Percentiles rank a stretch among this genome's conserved stretches.
Evolutionary conservation across 2,888 invertebrate genomes (phyloP).

Genomic region (Caenorhabditis sp.): DNA sequence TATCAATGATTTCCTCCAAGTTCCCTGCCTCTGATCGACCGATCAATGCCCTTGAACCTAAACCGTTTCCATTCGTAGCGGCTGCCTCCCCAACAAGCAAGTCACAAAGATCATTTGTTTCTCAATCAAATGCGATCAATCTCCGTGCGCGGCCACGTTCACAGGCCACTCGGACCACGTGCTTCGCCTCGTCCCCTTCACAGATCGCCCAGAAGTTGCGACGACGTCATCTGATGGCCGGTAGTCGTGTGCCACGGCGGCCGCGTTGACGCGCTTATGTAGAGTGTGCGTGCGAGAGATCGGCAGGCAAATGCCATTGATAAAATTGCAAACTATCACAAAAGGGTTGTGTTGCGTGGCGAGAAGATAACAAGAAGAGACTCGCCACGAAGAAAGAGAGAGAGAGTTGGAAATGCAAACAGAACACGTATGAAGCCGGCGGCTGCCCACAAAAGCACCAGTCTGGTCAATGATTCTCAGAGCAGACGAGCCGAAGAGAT

Average conservation of each 20-base stretch:
- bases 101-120: conserved; percentile 40
- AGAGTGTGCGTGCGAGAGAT: conserved; percentile 3
- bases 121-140: conserved; percentile 22
- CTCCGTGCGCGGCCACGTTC: conserved; percentile 20
- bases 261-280: conserved; percentile 26
- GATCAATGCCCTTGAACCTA: conserved; percentile 12
- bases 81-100: background rate
- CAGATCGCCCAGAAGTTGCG: background rate
- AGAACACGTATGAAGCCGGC: conserved; percentile 25
- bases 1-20: conserved; percentile 1
- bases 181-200: conserved; percentile 1
- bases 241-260: conserved; percentile 15
- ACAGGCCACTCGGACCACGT: conserved; percentile 23
- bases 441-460: conserved; percentile 18
- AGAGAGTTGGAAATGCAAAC: conserved; percentile 24
- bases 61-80: background rate
- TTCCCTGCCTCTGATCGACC: background rate
- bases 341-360: conserved; percentile 36
- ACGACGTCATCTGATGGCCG: background rate
- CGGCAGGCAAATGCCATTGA: conserved; percentile 39
- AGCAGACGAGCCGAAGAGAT: conserved; percentile 12
- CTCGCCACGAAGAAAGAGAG: background rate
- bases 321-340: conserved; percentile 49
- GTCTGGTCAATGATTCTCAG: conserved; percentile 11
- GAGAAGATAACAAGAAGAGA: conserved; percentile 9